A percentile compares a stretch with the other conserved stretches of the same genome.
Conservation (phyloP, 2,113 vertebrate genomes). For the Ictalurus punctatus region DNA sequence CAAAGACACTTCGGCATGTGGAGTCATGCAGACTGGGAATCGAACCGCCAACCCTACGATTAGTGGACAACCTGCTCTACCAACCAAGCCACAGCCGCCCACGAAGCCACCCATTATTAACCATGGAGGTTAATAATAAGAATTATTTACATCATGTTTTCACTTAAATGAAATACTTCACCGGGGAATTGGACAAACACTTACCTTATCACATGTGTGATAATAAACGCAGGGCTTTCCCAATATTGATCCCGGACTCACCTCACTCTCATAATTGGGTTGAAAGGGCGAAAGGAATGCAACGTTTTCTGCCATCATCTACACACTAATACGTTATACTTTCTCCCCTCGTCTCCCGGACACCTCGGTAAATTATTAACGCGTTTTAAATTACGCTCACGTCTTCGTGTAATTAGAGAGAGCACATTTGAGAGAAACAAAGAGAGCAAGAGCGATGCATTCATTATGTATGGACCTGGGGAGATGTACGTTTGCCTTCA, state of each 20-base stretch:
- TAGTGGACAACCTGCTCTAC: too few species aligned
- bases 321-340: slow-evolving; percentile 31
- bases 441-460: slow-evolving; percentile 59
- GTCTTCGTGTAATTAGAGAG: slow-evolving; percentile 65
- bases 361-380: slow-evolving; percentile 67
- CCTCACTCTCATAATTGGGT: slow-evolving; percentile 59
- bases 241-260: slow-evolving; percentile 42
- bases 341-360: not conserved
- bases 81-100: too few species aligned
- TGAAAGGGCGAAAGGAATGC: slow-evolving; percentile 38
- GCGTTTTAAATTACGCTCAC: slow-evolving; percentile 57
- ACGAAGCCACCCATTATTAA: not conserved
- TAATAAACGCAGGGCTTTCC: slow-evolving; percentile 4
- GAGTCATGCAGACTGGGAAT: too few species aligned
- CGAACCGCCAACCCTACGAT: too few species aligned
- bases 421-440: slow-evolving; percentile 51
- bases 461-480: slow-evolving; percentile 64
- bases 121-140: not conserved
- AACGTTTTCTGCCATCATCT: slow-evolving; percentile 49
- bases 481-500: slow-evolving; percentile 60
- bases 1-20: too few species aligned
- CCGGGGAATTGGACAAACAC: not conserved
- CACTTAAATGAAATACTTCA: not conserved
- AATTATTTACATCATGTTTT: not conserved
- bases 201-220: not conserved